Evolutionary conservation across 2,888 invertebrate species (phyloP).

Genomic region (Ophion slaviceki): DNA sequence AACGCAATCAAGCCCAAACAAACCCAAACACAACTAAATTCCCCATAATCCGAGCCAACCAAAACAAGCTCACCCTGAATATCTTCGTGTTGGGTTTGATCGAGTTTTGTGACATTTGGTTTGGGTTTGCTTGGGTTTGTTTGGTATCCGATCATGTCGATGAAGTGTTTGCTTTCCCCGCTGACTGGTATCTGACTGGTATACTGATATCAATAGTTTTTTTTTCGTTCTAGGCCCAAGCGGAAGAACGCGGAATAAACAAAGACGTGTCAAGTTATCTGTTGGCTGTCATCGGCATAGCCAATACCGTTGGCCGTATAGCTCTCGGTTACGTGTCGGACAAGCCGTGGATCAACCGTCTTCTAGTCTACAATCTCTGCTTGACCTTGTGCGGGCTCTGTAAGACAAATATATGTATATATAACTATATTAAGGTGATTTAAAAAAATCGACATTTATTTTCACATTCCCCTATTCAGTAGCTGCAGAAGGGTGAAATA

Average conservation of each 20-base stretch:
- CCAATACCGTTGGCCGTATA: conserved; percentile 95
- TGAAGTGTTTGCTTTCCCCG: too few species aligned
- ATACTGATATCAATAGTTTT: not conserved
- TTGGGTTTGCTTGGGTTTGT: too few species aligned
- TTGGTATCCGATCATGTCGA: too few species aligned
- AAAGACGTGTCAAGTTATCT: conserved; percentile 88
- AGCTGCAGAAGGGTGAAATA: too few species aligned
- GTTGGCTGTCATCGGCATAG: conserved; percentile 92
- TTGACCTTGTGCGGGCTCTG: conserved; percentile 95
- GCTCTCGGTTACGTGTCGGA: conserved; percentile 94
- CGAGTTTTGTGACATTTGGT: too few species aligned
- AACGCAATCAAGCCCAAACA: too few species aligned
- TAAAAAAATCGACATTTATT: not conserved
- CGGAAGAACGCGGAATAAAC: conserved; percentile 85
- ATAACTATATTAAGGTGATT: conserved; percentile 31
- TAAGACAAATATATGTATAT: conserved; percentile 84
- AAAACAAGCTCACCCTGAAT: too few species aligned
- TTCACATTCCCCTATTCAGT: too few species aligned
- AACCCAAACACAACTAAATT: too few species aligned
- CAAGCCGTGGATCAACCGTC: conserved; percentile 95
- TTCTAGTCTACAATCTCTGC: conserved; percentile 94
- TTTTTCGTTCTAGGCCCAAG: conserved; percentile 85
- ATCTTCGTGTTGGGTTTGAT: too few species aligned
- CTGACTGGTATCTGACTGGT: too few species aligned
- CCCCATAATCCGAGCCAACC: too few species aligned